phyloP scores from a whole-genome alignment of 1,140 invertebrate genomes.

The Aphaenogaster ashmeadi region DNA sequence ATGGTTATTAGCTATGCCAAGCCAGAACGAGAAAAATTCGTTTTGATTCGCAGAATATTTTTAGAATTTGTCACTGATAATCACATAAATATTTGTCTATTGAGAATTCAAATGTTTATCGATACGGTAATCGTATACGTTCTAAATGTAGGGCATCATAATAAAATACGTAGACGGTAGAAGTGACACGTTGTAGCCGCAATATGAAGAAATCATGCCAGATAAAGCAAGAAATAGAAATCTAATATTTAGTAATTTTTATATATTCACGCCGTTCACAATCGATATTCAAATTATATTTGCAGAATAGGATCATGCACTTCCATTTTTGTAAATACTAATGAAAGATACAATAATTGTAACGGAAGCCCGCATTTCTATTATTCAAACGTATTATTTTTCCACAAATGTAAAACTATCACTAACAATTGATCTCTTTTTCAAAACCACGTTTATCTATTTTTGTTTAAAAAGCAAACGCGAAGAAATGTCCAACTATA shows the following conservation, averaged over 20 bases:
- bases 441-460: background rate
- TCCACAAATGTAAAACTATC: background rate
- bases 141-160: background rate
- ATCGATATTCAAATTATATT: background rate
- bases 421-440: background rate
- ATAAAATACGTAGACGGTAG: background rate
- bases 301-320: background rate
- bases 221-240: background rate
- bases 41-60: background rate
- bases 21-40: background rate
- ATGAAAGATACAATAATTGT: background rate
- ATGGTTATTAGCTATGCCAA: constrained; percentile 28
- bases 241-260: background rate
- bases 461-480: background rate
- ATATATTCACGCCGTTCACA: background rate
- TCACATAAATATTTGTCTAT: background rate
- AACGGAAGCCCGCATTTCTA: background rate
- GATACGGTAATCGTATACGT: background rate
- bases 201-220: constrained; percentile 6
- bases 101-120: background rate
- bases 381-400: background rate
- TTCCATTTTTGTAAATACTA: constrained; percentile 10
- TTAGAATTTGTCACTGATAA: background rate
- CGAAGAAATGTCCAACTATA: background rate
- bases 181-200: background rate